phyloP scores from a whole-genome alignment of 2,888 invertebrate genomes.

The Andrena bicolor region DNA sequence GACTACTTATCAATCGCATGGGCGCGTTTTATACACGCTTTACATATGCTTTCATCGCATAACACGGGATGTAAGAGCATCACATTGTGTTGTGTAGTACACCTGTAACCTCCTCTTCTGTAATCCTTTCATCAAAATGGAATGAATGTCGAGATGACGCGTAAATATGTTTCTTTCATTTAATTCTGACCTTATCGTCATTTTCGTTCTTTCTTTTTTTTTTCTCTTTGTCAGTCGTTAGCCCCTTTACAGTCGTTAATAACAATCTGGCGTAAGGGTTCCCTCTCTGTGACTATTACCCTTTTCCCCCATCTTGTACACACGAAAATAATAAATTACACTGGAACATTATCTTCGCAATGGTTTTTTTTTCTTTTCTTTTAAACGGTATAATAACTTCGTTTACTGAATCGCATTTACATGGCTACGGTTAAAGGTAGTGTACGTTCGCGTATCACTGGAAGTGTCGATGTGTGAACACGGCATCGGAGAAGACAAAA shows the following conservation, averaged over 20 bases:
- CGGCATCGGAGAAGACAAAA: slow-evolving; percentile 64
- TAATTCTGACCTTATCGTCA: slow-evolving; percentile 60
- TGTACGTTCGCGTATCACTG: slow-evolving; percentile 61
- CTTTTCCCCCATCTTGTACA: slow-evolving; percentile 71
- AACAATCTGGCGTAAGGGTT: slow-evolving; percentile 61
- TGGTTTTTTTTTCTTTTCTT: slow-evolving; percentile 43
- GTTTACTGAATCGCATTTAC: slow-evolving; percentile 55
- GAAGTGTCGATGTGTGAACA: slow-evolving; percentile 67
- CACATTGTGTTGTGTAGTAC: slow-evolving; percentile 71
- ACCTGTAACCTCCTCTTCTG: slow-evolving; percentile 73
- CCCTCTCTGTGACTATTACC: slow-evolving; percentile 60
- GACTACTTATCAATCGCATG: slow-evolving; percentile 81
- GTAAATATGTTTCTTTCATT: slow-evolving; percentile 69
- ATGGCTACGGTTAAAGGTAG: slow-evolving; percentile 62
- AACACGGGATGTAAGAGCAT: slow-evolving; percentile 70
- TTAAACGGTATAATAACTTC: slow-evolving; percentile 54
- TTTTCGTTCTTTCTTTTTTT: slow-evolving; percentile 25
- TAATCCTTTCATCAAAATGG: slow-evolving; percentile 79
- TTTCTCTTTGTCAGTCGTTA: not conserved
- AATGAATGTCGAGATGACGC: slow-evolving; percentile 80
- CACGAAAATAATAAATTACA: slow-evolving; percentile 76
- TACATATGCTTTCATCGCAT: slow-evolving; percentile 64
- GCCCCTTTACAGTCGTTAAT: slow-evolving; percentile 63
- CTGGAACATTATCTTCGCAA: slow-evolving; percentile 59
- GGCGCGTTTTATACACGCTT: slow-evolving; percentile 67